Evolutionary conservation across 2,113 vertebrate genomes (phyloP), one percentile per base, ranked within the genome.

Genomic region (Poeciliopsis turrubarensis): DNA sequence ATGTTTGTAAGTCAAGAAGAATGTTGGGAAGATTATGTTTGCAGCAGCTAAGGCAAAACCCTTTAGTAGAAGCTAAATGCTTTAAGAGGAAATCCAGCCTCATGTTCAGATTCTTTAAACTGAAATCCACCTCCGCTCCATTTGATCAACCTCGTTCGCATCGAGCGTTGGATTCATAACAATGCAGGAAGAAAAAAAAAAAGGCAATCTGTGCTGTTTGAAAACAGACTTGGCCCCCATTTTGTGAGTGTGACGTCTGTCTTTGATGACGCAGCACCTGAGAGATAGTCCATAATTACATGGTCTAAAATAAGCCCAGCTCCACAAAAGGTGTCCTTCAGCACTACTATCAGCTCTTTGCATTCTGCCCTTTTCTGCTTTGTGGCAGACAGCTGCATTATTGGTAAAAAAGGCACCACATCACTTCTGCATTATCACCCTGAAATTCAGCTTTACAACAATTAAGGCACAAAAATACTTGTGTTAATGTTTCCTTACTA

Each of bases 321-420:
- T 39, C 81, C 75, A 91, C 89, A 88, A 91, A 89, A 89, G 86
- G 86, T 91, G 88, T 92, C 89, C 88, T 92, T 91, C 88, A 91
- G 86, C 79, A 73, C 66, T 78, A 80, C 87, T 86, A 83, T 89
- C 80, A 81, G 81, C 81, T 68, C 86, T 78, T 79, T 63, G 84
- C 84, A 68, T 41, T 73, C 82, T 83, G 68, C 80, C 65, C 47
- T 71, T 65, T 69, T 75, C 86, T 81, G 71, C 86, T 68, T 70
- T 27, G 79, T 61, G 80, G 75, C 63, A 73, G 78, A 78, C 82
- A 69, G 77, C 84, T 84, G 61, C 80, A 78, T 80, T 79, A 88
- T 84, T 82, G 73, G 75, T 57, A n/a, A 77, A 80, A 73, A 30
- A 22, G 5, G n/a, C n/a, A 63, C 54, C 79, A 67, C 83, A 86